These are phyloP conservation scores for Nylanderia fulva DNA, from an alignment of 1,140 invertebrate genomes.

Conservation along the genomic window DNA sequence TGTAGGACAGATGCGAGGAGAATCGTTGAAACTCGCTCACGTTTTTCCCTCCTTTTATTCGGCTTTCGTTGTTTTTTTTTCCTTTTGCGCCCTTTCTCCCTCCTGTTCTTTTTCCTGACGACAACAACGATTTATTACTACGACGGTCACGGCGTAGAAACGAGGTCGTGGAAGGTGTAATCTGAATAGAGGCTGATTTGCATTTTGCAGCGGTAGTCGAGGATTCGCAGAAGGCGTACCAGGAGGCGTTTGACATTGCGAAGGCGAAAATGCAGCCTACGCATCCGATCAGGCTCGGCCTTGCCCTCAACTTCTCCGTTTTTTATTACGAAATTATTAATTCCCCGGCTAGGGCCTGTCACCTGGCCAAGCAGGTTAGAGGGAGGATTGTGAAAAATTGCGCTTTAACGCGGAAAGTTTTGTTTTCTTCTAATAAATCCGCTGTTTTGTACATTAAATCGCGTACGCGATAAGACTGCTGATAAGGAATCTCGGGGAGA, in stretches of 20 bases:
- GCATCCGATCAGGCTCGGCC: constrained; percentile 97
- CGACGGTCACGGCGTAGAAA: constrained; percentile 23
- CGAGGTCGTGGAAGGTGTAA: constrained; percentile 58
- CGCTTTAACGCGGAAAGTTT: neutral
- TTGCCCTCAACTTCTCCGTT: constrained; percentile 99
- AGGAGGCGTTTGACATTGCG: constrained; percentile 99
- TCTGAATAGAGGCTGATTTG: constrained; percentile 79
- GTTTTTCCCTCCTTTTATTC: constrained; percentile 25
- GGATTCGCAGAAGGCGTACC: constrained; percentile 99
- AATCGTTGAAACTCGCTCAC: constrained; percentile 29
- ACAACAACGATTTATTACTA: constrained; percentile 39
- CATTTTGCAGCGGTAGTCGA: constrained; percentile 95
- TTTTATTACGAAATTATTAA: constrained; percentile 99
- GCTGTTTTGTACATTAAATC: neutral
- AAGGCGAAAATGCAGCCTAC: constrained; percentile 99
- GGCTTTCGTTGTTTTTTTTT: constrained; percentile 21
- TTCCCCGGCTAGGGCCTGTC: constrained; percentile 98
- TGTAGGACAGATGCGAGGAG: constrained; percentile 36
- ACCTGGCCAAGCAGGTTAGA: constrained; percentile 98
- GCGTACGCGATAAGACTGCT: constrained; percentile 39
- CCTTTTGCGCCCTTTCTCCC: neutral
- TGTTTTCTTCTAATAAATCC: constrained; percentile 8
- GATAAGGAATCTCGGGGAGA: constrained; percentile 11
- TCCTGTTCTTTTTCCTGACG: neutral
- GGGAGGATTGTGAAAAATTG: constrained; percentile 57